Base-by-base conservation (phyloP, 2,888 invertebrate species). In the Acanthosoma haemorrhoidale region DNA sequence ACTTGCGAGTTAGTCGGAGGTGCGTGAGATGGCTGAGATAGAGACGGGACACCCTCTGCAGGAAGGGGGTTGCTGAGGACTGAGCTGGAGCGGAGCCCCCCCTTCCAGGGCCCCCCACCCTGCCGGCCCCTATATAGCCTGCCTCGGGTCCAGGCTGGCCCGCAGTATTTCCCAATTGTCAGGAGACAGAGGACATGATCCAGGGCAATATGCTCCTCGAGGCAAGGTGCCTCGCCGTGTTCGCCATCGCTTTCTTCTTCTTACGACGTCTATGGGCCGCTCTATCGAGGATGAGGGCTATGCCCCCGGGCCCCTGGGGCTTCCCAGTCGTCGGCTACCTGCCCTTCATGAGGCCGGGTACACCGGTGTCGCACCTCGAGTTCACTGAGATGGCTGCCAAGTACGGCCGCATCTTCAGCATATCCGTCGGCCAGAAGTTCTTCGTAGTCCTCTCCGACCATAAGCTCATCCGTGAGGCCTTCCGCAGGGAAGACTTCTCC, bases 231-330 rank as follows among this genome's bases (percentile, higher is more conserved):
- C 75, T 77, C 76, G 76, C 75, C 25, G 67, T 71, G 67, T 70
- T 73, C 71, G 21, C 69, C 51, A 39, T 71, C 68, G 60, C 70
- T 58, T 59, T 71, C 67, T 58, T 72, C 68, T 57, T 68, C 51
- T 43, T 61, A 32, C 63, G 51, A 5, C 70, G 67, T 6, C 18
- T 43, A 25, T 41, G 64, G 64, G 64, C 32, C 29, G 16, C 38
- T 6, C 16, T 60, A 39, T 38, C 36, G 15, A 51, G 58, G 34
- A 60, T 57, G 36, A 60, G 70, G 66, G 71, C 71, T 25, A 81
- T 93, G 75, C 94, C 94, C 0, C 94, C 94, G 0, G 94, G 94
- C 3, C 94, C 94, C 3, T 90, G 90, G 89, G 92, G 94, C 2
- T 82, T 91, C 4, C 94, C 94, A 18, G 82, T 94, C 67, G 83